Conservation (phyloP, 2,113 vertebrate genomes). For the zebrafish (Danio rerio) region DNA sequence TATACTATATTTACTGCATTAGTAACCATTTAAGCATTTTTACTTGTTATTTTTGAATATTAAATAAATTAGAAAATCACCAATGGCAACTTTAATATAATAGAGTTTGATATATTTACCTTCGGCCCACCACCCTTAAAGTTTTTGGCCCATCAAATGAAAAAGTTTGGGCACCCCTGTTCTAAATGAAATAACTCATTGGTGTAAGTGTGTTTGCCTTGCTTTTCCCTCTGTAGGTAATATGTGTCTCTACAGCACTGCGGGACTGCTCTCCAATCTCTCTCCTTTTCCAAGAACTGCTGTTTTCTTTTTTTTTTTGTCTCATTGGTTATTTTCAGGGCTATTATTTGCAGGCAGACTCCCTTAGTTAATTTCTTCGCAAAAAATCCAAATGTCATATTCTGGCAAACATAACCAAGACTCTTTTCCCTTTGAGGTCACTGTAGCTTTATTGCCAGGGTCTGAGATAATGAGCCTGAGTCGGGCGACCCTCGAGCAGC, state of each 20-base stretch:
- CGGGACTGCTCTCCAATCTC: background rate
- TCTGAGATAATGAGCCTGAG: slow-evolving; percentile 76
- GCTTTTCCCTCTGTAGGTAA: background rate
- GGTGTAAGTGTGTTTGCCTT: too few species aligned
- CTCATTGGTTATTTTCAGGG: slow-evolving; percentile 49
- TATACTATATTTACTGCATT: too few species aligned
- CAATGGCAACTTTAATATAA: too few species aligned
- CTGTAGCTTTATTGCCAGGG: slow-evolving; percentile 66
- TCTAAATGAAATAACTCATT: slow-evolving; percentile 11
- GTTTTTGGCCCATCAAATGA: too few species aligned
- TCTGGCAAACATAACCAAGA: slow-evolving; percentile 51
- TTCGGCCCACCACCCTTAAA: too few species aligned
- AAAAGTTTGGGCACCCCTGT: too few species aligned
- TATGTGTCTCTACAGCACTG: background rate
- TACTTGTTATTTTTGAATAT: too few species aligned
- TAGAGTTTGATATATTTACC: too few species aligned
- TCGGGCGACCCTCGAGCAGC: slow-evolving; percentile 66
- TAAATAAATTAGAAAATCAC: too few species aligned
- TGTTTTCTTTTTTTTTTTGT: slow-evolving; percentile 9
- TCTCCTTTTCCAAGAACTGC: slow-evolving; percentile 4
- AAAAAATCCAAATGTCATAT: slow-evolving; percentile 60
- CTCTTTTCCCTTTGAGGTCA: slow-evolving; percentile 65
- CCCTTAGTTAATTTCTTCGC: slow-evolving; percentile 52
- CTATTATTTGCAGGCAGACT: slow-evolving; percentile 51
- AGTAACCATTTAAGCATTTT: too few species aligned